phyloP scores from a whole-genome alignment of 2,113 vertebrate species.

The Polyodon spathula region DNA sequence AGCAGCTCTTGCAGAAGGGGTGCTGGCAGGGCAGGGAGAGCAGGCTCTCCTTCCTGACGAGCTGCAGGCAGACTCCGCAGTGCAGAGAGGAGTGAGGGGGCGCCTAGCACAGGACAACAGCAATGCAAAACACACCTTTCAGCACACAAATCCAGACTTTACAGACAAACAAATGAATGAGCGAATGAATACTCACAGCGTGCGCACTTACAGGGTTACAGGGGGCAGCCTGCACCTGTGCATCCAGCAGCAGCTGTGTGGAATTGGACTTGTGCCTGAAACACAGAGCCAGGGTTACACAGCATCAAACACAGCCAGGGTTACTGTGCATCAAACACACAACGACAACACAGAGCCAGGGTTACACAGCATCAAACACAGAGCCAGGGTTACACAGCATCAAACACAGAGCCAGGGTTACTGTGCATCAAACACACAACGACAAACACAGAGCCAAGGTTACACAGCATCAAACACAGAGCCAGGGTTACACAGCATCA shows the following conservation, averaged over 20 bases:
- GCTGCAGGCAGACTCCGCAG: slow-evolving; percentile 96
- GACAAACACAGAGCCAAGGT: no score
- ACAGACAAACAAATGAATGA: no score
- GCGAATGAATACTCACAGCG: slow-evolving; percentile 41
- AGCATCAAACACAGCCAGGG: slow-evolving; percentile 38
- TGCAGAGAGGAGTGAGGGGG: slow-evolving; percentile 74
- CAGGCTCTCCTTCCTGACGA: slow-evolving; percentile 84
- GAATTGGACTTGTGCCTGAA: slow-evolving; percentile 86
- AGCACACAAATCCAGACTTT: neutral
- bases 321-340: no score
- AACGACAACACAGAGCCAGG: no score
- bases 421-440: slow-evolving; percentile 49
- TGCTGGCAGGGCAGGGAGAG: slow-evolving; percentile 92
- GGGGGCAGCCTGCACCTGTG: slow-evolving; percentile 79
- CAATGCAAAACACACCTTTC: slow-evolving; percentile 18
- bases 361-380: slow-evolving; percentile 49
- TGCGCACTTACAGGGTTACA: slow-evolving; percentile 76
- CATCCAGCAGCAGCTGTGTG: slow-evolving; percentile 83
- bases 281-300: no score
- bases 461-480: slow-evolving; percentile 25
- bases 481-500: no score
- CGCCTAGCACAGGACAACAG: no score
- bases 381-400: neutral
- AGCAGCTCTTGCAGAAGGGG: slow-evolving; percentile 94
- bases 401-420: no score